Percentiles rank a stretch among this genome's conserved stretches.
phyloP scores from a whole-genome alignment of 2,113 vertebrate species.

The Balaenoptera acutorostrata region DNA sequence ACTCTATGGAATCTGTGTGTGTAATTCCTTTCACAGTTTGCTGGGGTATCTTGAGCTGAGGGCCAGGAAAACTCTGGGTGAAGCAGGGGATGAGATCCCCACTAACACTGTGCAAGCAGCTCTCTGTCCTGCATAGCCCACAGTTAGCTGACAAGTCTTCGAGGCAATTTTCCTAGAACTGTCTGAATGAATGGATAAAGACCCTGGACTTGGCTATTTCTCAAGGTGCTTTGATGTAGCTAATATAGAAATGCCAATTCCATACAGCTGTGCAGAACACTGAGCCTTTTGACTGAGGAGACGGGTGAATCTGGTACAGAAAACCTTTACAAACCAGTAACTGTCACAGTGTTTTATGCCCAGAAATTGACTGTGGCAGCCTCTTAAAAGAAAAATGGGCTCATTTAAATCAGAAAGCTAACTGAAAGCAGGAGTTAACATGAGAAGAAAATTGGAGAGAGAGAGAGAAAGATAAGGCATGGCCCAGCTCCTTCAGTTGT shows the following conservation, averaged over 20 bases:
- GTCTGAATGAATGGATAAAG: slow-evolving; percentile 19
- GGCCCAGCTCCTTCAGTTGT: background rate
- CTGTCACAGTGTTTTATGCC: background rate
- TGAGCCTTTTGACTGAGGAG: background rate
- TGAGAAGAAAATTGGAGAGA: background rate
- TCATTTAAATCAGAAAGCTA: slow-evolving; percentile 20
- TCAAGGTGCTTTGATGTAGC: background rate
- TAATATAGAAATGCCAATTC: slow-evolving; percentile 31
- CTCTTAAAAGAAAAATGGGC: background rate
- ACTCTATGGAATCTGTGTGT: background rate
- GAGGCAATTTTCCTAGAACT: slow-evolving; percentile 7
- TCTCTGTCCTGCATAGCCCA: background rate
- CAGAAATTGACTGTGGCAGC: background rate
- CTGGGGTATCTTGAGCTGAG: background rate
- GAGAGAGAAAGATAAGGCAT: background rate
- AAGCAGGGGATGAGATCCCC: background rate
- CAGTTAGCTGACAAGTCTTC: background rate
- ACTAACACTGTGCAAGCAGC: background rate
- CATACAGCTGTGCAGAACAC: background rate
- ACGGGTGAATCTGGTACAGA: background rate
- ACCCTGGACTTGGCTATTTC: background rate
- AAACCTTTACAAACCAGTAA: slow-evolving; percentile 18
- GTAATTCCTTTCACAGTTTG: background rate
- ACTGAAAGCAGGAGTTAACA: background rate
- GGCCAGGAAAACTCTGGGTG: background rate